phyloP scores from a whole-genome alignment of 2,113 vertebrate species.

The Semicossyphus pulcher region DNA sequence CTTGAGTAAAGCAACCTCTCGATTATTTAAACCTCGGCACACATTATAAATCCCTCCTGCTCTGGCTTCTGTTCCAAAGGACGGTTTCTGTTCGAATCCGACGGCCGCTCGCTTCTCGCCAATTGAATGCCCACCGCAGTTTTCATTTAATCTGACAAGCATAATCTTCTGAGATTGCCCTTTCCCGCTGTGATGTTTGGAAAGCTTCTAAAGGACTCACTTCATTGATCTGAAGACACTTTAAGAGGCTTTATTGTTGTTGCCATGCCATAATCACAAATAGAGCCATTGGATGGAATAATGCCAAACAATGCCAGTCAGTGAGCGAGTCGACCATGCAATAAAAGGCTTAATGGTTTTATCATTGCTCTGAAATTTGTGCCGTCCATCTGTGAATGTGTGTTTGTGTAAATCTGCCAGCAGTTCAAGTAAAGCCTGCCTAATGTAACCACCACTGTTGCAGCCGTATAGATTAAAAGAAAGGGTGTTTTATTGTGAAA shows the following conservation, averaged over 20 bases:
- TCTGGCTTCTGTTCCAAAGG: slow-evolving; percentile 20
- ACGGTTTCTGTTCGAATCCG: slow-evolving; percentile 38
- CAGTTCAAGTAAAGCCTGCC: slow-evolving; percentile 9
- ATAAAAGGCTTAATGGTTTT: slow-evolving; percentile 51
- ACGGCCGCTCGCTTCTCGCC: slow-evolving; percentile 16
- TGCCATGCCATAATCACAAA: slow-evolving; percentile 50
- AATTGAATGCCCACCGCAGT: slow-evolving; percentile 42
- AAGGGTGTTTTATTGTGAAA: not conserved
- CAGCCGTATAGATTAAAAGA: not conserved
- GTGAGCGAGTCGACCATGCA: slow-evolving; percentile 27
- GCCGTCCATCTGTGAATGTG: slow-evolving; percentile 9
- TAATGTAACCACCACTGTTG: slow-evolving; percentile 9
- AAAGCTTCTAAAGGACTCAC: slow-evolving; percentile 66
- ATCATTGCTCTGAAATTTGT: slow-evolving; percentile 24
- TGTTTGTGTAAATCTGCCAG: slow-evolving; percentile 28
- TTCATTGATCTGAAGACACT: slow-evolving; percentile 68
- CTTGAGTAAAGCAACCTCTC: slow-evolving; percentile 40
- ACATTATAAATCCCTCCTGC: slow-evolving; percentile 4
- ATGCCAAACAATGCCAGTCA: slow-evolving; percentile 60
- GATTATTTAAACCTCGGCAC: slow-evolving; percentile 1
- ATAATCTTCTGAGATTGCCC: slow-evolving; percentile 68
- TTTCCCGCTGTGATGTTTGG: slow-evolving; percentile 62
- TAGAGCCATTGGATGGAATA: slow-evolving; percentile 55
- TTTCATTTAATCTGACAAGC: slow-evolving; percentile 69
- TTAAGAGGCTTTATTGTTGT: slow-evolving; percentile 48